Evolutionary conservation across 2,113 vertebrate genomes (phyloP).

Genomic region (Oncorhynchus nerka): DNA sequence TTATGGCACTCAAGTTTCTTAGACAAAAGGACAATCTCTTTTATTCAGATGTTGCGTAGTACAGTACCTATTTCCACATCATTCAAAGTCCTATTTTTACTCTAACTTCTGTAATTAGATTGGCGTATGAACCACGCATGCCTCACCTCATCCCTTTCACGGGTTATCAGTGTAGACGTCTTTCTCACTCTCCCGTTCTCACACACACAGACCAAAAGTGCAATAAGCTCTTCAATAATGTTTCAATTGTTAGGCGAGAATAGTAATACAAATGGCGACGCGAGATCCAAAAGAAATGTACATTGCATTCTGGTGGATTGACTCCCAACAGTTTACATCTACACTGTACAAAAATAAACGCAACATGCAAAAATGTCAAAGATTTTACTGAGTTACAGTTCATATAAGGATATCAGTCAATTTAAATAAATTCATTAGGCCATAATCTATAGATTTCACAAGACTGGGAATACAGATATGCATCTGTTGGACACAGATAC

Average conservation of each 20-base stretch:
- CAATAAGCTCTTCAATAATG: slow-evolving; percentile 27
- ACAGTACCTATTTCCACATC: background rate
- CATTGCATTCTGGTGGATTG: background rate
- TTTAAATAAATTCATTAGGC: too few species aligned
- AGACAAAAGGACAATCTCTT: background rate
- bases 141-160: slow-evolving; percentile 6
- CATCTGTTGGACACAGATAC: too few species aligned
- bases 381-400: too few species aligned
- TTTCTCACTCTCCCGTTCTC: slow-evolving; percentile 6
- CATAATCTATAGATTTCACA: too few species aligned
- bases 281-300: slow-evolving; percentile 33
- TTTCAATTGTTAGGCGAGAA: slow-evolving; percentile 20
- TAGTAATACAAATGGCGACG: slow-evolving; percentile 13
- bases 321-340: background rate
- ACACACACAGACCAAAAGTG: slow-evolving; percentile 8
- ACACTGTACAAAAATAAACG: background rate
- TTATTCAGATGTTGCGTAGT: background rate
- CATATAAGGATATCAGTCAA: too few species aligned
- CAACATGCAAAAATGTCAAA: too few species aligned
- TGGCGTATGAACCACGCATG: slow-evolving; percentile 6
- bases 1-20: background rate
- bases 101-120: slow-evolving; percentile 21
- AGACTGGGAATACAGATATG: too few species aligned
- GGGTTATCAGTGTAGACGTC: background rate
- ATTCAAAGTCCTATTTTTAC: slow-evolving; percentile 12